Evolutionary conservation across 2,113 vertebrate genomes (phyloP).

Genomic region (Phalacrocorax aristotelis): DNA sequence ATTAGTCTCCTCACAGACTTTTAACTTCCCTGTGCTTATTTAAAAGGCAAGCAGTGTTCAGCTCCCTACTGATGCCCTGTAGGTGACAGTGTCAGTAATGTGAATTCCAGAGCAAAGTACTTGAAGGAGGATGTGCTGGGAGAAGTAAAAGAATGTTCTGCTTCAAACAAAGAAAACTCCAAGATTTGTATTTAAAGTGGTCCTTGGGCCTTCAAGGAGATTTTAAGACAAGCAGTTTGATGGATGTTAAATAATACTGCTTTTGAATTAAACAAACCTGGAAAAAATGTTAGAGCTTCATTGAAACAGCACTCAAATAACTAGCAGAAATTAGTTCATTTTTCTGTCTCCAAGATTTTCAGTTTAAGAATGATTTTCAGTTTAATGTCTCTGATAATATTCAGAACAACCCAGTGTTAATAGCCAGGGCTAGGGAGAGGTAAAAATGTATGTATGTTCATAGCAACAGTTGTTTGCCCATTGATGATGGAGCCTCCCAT

Average conservation of each 20-base stretch:
- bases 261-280: neutral
- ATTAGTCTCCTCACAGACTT: neutral
- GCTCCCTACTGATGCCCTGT: neutral
- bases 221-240: neutral
- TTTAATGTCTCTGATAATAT: neutral
- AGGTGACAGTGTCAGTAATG: neutral
- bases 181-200: neutral
- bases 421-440: neutral
- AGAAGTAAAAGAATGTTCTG: neutral
- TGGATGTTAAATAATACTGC: neutral
- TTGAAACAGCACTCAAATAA: neutral
- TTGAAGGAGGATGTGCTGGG: neutral
- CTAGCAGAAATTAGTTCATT: neutral
- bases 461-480: neutral
- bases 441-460: neutral
- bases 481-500: neutral
- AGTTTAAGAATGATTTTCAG: neutral
- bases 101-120: neutral
- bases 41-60: neutral
- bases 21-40: neutral
- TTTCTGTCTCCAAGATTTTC: neutral
- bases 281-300: neutral
- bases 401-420: neutral
- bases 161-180: neutral
- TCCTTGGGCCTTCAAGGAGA: neutral